Evolutionary conservation across 92 coral and sea anemone species (phyloP), one percentile per base, ranked within the genome.

Genomic region (Chrysogorgia sp.): DNA sequence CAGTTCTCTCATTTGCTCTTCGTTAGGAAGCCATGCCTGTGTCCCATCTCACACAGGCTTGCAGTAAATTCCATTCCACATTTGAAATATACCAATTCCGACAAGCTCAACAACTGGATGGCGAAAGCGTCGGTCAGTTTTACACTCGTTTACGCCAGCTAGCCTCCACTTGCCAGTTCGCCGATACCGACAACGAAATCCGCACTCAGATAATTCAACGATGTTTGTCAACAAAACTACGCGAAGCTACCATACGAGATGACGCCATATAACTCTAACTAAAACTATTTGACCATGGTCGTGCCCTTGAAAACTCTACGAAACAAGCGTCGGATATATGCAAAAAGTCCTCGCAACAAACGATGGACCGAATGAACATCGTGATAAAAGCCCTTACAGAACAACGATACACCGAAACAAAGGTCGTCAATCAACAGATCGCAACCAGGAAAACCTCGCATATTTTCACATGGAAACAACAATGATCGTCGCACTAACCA

Each of bases 301-400:
- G 71, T 13, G 82, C 86, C 23, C 77, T 88, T 59, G 88, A 87
- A 80, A 59, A 74, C 14, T 67, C 79, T 3, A 45, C 55, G 43
- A 55, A 43, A 34, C 82, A 76, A 55, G 87, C 77, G 25, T 60
- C 82, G 17, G 60, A 30, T 60, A n/a, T n/a, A 52, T 66, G 25
- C 77, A 80, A 52, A 37, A 80, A 7, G n/a, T 15, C n/a, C 53
- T 47, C n/a, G 53, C 53, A 47, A 15, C n/a, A n/a, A n/a, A 2
- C n/a, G 2, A 47, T 7, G 53, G 34, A 20, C 20, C 3, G 30
- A 67, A 19, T 67, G 2, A 6, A 22, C 34, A n/a, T n/a, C n/a
- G n/a, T n/a, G n/a, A n/a, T n/a, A n/a, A n/a, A n/a, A 2, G 53
- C 53, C 15, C 53, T 47, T 47, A n/a, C 53, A 7, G 15, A 7